A percentile compares a stretch with the other conserved stretches of the same genome.
phyloP scores from a whole-genome alignment of 2,888 invertebrate species.

The Tiliacea citrago region DNA sequence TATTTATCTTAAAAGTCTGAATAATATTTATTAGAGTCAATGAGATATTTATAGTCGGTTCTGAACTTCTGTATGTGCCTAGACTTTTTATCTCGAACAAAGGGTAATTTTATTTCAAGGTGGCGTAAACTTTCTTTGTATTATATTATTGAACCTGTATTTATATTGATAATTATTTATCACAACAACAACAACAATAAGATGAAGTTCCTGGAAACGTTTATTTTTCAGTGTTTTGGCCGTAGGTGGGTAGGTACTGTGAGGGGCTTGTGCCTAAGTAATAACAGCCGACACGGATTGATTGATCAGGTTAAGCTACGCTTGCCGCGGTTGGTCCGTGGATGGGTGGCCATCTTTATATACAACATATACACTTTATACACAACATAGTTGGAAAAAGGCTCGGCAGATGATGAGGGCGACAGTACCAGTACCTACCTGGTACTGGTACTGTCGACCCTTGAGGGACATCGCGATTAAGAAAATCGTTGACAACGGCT shows the following conservation, averaged over 20 bases:
- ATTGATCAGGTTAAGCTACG: too few relatives aligned
- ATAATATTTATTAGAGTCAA: conserved; percentile 12
- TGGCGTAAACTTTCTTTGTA: conserved; percentile 45
- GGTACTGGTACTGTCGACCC: background rate
- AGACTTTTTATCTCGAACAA: conserved; percentile 44
- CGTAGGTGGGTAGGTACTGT: too few relatives aligned
- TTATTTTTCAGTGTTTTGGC: conserved; percentile 18
- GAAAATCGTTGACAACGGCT: too few relatives aligned
- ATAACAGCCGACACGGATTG: too few relatives aligned
- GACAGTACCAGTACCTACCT: too few relatives aligned
- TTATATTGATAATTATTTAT: conserved; percentile 40
- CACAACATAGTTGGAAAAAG: too few relatives aligned
- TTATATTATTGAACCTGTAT: conserved; percentile 25
- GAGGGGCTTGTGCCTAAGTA: too few relatives aligned
- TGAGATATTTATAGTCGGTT: conserved; percentile 26
- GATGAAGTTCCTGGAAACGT: conserved; percentile 12
- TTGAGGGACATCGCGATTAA: background rate
- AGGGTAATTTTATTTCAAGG: conserved; percentile 43
- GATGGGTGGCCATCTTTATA: too few relatives aligned
- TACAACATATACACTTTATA: too few relatives aligned
- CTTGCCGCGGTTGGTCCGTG: too few relatives aligned
- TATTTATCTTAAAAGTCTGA: conserved; percentile 20
- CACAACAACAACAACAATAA: conserved; percentile 8
- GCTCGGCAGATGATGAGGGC: too few relatives aligned
- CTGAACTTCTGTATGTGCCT: conserved; percentile 8